Base-by-base conservation (phyloP, 2,888 invertebrate species). In the Lumbricus terrestris region DNA sequence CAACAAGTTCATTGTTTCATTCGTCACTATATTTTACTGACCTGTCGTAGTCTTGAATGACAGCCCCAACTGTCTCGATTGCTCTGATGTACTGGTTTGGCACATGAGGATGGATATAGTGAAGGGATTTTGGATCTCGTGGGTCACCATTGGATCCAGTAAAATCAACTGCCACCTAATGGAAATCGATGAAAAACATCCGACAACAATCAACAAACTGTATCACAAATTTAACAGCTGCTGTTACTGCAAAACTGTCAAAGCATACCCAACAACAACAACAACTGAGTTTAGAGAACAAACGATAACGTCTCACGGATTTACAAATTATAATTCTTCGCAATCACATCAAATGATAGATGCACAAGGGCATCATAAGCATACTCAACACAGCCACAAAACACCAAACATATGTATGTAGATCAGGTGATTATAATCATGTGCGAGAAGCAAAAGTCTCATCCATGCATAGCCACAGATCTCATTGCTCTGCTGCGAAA, bases 81-180 rank as follows among this genome's bases (percentile, higher is more conserved):
- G 95, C 94, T 89, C 93, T 93, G 93, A 93, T 93, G 92, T 95
- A 95, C 90, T 95, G 94, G 92, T 95, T 95, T 29, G 94, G 94
- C 90, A 92, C 92, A 54, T 85, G 29, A 2, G 94, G 94, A 92
- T 94, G 93, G 90, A 94, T 93, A 92, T 94, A 94, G 91, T 95
- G 95, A 35, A 95, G 93, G 13, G 94, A 94, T 38, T 93, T 91
- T 2, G 93, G 93, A 20, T 91, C 91, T 16, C 90, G 89, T 8
- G 95, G 95, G 90, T 94, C 93, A 23, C 95, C 95, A 92, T 95
- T 95, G 40, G 95, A 95, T 15, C 93, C 94, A 37, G 95, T 95
- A 92, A 95, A 95, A 90, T 95, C 95, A 88, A 95, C 93, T 23
- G 94, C 94, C 69, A 95, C 94, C 94, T 94, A 88, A 40, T 1